Percentiles rank a stretch among this genome's conserved stretches.
These are phyloP conservation scores for Etheostoma spectabile DNA, from an alignment of 2,113 vertebrate species.

Conservation along the genomic window DNA sequence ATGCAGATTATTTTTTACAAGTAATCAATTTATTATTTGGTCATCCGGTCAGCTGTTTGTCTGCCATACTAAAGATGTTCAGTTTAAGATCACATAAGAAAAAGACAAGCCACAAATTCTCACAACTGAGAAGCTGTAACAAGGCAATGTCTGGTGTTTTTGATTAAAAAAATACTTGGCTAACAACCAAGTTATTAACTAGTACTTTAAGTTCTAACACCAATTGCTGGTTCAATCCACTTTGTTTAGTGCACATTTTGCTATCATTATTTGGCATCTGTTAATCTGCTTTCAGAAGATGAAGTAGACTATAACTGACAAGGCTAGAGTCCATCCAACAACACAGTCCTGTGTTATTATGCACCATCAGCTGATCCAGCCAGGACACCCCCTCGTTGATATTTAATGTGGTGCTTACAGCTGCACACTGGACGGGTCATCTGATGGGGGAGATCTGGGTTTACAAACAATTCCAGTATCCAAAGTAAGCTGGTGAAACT, in stretches of 20 bases:
- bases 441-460: not conserved
- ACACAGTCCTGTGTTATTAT: constrained; percentile 8
- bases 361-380: constrained; percentile 12
- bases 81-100: not conserved
- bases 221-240: not conserved
- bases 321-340: constrained; percentile 7
- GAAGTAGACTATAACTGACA: not conserved
- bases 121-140: not conserved
- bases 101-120: not conserved
- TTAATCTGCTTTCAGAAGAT: not conserved
- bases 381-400: constrained; percentile 13
- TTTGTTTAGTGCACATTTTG: not conserved
- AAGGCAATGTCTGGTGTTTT: not conserved
- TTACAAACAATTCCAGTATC: not conserved
- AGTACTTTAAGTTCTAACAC: not conserved
- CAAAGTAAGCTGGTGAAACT: not conserved
- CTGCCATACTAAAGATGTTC: not conserved
- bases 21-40: not conserved
- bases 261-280: not conserved
- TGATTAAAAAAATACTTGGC: not conserved
- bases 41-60: not conserved
- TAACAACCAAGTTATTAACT: not conserved
- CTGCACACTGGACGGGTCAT: constrained; percentile 8
- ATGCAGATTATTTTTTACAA: not conserved
- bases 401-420: constrained; percentile 36